phyloP scores from a whole-genome alignment of 2,113 vertebrate species.

The Notarius quadriscutis region DNA sequence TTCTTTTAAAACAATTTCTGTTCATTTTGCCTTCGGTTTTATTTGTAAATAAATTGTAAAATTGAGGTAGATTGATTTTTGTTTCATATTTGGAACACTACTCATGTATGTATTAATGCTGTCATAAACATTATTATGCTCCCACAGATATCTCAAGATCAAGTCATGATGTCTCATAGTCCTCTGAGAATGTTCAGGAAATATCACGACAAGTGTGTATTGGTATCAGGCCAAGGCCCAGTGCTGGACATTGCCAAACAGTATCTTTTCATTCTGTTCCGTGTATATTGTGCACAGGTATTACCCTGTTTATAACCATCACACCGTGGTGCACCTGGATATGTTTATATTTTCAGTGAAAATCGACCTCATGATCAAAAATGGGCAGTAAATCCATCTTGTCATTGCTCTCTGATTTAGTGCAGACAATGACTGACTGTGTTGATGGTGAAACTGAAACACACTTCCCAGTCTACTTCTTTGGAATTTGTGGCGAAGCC shows the following conservation, averaged over 20 bases:
- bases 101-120: background rate
- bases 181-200: slow-evolving; percentile 80
- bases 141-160: slow-evolving; percentile 79
- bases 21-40: no score
- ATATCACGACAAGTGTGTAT: slow-evolving; percentile 83
- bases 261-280: slow-evolving; percentile 75
- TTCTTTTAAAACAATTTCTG: background rate
- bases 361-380: background rate
- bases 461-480: background rate
- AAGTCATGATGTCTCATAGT: slow-evolving; percentile 87
- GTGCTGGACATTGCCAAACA: slow-evolving; percentile 81
- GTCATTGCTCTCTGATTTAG: background rate
- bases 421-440: background rate
- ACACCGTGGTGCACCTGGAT: background rate
- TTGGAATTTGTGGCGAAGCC: background rate
- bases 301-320: background rate
- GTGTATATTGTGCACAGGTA: background rate
- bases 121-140: slow-evolving; percentile 22
- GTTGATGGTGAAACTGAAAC: background rate
- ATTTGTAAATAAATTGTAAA: background rate
- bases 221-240: slow-evolving; percentile 88
- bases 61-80: no score
- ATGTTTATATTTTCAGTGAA: background rate
- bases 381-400: background rate
- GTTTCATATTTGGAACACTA: background rate